Base-by-base conservation (phyloP, 1,140 invertebrate genomes). In the Rhagoletis zephyria region DNA sequence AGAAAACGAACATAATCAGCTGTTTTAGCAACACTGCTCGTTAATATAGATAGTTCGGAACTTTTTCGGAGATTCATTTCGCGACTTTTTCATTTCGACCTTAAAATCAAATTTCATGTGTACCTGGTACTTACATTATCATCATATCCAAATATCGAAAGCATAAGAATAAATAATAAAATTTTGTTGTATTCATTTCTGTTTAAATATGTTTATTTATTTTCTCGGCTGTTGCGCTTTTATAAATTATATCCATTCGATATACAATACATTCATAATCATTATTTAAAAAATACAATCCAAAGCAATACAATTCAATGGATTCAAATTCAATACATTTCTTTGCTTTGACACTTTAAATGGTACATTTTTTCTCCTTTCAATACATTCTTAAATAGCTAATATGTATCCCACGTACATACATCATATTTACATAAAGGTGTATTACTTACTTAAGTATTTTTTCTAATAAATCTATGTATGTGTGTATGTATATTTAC, bases 311-410 rank as follows among this genome's bases (percentile, higher is more conserved):
- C 74, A 81, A 51, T 81, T 19, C 74, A 81, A 7, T 81, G 56
- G 42, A 56, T 4, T 74, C 16, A 74, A 81, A 56, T 81, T 81
- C 74, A 9, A 56, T 56, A 81, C 51, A 81, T 81, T 81, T 81
- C 74, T 56, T 56, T 56, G 9, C 45, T 81, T 81, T 81, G 74
- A 81, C 74, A 81, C 74, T 81, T 81, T 81, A 30, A 30, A 30
- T 30, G 48, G 74, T 81, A 81, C 45, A 81, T n/a, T 74, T 48
- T 74, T 42, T 74, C 42, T n/a, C 30, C 30, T 48, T 1, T 40
- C 67, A 74, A 74, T 30, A 42, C 6, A 81, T 30, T n/a, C 30
- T 56, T 56, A 10, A 56, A 56, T 56, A 56, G 10, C 51, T 56
- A 45, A 42, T 81, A 81, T 12, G 5, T 45, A 42, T 45, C 30